Evolutionary conservation across 2,797 vertebrate genomes (phyloP).

Genomic region (Clarias platycephalus): DNA sequence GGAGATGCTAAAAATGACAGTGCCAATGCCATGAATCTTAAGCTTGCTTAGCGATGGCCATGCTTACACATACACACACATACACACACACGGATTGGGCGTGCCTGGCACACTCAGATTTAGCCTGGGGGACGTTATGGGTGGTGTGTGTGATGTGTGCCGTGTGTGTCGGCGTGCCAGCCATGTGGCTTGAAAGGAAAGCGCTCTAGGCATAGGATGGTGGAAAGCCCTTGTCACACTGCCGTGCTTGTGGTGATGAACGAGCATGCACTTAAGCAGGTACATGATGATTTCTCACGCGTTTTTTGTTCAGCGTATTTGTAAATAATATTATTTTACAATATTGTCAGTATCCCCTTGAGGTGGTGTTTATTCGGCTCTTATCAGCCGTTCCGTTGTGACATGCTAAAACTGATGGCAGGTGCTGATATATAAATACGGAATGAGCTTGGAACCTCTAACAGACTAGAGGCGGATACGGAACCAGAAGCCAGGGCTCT

Average conservation of each 20-base stretch:
- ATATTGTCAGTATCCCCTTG: background rate
- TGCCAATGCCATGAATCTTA: conserved; percentile 12
- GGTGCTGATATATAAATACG: conserved; percentile 24
- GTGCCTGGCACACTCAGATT: conserved; percentile 18
- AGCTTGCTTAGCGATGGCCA: conserved; percentile 4
- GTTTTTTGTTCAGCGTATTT: background rate
- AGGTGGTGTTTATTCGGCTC: background rate
- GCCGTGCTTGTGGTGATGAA: background rate
- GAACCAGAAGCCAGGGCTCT: background rate
- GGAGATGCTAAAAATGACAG: conserved; percentile 30
- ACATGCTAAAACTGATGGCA: conserved; percentile 7
- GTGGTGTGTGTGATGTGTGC: background rate
- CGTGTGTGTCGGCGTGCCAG: background rate
- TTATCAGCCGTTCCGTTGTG: background rate
- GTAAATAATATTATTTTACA: background rate
- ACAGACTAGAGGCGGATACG: background rate
- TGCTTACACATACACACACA: background rate
- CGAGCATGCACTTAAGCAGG: background rate
- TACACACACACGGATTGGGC: conserved; percentile 6
- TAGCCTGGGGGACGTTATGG: conserved; percentile 3
- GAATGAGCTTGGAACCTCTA: conserved; percentile 6
- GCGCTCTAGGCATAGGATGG: background rate
- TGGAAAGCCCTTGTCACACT: background rate
- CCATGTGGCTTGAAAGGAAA: conserved; percentile 15
- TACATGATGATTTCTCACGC: background rate